A percentile compares a stretch with the other conserved stretches of the same genome.
Evolutionary conservation across 2,113 vertebrate genomes (phyloP).

Genomic region (Orthonyx spaldingii): DNA sequence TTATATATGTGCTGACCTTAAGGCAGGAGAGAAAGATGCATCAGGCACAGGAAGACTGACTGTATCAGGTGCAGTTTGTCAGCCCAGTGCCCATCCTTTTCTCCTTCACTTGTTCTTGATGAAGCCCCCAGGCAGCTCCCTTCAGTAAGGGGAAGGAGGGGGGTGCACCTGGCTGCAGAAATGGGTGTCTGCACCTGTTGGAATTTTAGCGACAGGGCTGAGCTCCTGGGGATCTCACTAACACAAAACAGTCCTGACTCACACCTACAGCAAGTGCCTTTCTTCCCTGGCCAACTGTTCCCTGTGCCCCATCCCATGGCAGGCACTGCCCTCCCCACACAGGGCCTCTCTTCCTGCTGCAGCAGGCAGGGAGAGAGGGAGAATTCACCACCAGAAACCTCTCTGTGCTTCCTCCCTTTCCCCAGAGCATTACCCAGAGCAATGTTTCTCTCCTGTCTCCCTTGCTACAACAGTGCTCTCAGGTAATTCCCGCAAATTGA

Average conservation of each 20-base stretch:
- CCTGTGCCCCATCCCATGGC: neutral
- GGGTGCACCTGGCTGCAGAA: neutral
- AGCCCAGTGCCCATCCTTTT: neutral
- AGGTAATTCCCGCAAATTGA: conserved; percentile 2
- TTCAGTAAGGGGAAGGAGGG: neutral
- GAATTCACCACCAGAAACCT: neutral
- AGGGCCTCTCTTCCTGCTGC: neutral
- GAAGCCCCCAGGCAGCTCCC: neutral
- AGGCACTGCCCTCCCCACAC: neutral
- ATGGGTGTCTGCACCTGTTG: neutral
- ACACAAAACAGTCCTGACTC: accelerated
- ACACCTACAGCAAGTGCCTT: neutral
- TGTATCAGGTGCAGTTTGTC: accelerated
- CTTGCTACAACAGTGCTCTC: neutral
- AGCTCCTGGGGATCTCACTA: neutral
- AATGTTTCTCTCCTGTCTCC: neutral
- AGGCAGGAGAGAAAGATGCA: neutral
- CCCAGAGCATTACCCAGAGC: neutral
- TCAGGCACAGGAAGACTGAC: neutral
- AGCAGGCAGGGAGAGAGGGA: neutral
- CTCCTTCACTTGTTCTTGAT: neutral
- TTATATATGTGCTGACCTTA: neutral
- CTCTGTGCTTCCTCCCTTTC: neutral
- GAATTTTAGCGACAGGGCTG: neutral
- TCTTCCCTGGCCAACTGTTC: neutral